These are phyloP conservation scores for Drosophila orena DNA, from an alignment of 1,140 invertebrate species.

Conservation along the genomic window DNA sequence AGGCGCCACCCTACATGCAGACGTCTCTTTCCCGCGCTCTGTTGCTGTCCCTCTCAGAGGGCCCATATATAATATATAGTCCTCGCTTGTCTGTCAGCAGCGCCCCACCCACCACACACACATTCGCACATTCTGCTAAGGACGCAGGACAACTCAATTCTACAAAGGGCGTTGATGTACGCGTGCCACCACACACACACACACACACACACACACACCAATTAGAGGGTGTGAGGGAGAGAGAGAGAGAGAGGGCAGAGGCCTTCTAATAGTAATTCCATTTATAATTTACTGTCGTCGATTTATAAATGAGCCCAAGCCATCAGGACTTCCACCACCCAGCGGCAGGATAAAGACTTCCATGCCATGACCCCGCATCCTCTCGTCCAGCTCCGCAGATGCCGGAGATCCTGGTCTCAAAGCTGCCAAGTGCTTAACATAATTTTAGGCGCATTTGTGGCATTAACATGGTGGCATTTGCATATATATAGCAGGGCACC, in stretches of 20 bases:
- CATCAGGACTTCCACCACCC: constrained; percentile 36
- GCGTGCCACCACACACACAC: constrained; percentile 11
- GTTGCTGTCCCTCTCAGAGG: neutral
- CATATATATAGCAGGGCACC: constrained; percentile 21
- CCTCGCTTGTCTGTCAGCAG: neutral
- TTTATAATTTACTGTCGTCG: constrained; percentile 78
- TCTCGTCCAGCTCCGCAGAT: neutral
- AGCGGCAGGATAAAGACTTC: neutral
- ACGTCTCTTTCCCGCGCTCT: neutral
- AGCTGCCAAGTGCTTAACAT: constrained; percentile 61
- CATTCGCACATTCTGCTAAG: constrained; percentile 4
- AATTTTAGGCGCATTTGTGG: constrained; percentile 71
- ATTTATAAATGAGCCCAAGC: constrained; percentile 79
- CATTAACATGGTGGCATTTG: constrained; percentile 44
- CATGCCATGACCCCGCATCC: neutral
- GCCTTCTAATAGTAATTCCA: constrained; percentile 62
- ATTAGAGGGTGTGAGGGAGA: constrained; percentile 9
- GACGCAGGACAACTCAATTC: constrained; percentile 36
- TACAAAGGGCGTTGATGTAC: constrained; percentile 45
- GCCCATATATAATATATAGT: neutral
- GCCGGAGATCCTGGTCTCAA: constrained; percentile 5
- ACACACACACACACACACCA: constrained; percentile 1
- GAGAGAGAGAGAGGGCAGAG: neutral
- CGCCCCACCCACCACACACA: too few species aligned
- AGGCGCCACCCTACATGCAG: constrained; percentile 7